Percentiles rank a stretch among this genome's conserved stretches.
Conservation (phyloP, 2,888 invertebrate species). For the Lissocephala sabroskyi region DNA sequence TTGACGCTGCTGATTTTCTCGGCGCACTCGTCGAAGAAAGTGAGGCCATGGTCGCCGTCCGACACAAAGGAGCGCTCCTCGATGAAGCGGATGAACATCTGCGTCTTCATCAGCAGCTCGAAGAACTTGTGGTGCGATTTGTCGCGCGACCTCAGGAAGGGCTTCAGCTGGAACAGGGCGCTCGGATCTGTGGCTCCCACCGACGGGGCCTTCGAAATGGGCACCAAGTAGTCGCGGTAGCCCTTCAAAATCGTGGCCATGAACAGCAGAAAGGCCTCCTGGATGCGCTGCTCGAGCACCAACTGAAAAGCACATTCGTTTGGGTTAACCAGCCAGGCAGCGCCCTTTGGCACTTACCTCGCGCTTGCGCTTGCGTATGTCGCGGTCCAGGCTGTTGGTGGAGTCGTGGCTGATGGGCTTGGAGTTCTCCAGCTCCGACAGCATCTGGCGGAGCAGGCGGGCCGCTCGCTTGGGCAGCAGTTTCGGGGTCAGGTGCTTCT, state of each 20-base stretch:
- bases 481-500: constrained; percentile 85
- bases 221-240: constrained; percentile 89
- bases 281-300: constrained; percentile 92
- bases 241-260: constrained; percentile 94
- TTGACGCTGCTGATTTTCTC: constrained; percentile 80
- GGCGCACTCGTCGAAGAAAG: constrained; percentile 97
- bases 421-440: constrained; percentile 83
- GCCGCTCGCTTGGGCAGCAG: constrained; percentile 90
- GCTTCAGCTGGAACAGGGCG: constrained; percentile 93
- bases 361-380: constrained; percentile 85
- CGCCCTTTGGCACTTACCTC: constrained; percentile 72
- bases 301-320: constrained; percentile 79
- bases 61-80: constrained; percentile 99
- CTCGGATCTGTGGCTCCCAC: constrained; percentile 95
- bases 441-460: constrained; percentile 82
- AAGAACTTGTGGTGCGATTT: constrained; percentile 93
- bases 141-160: constrained; percentile 90
- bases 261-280: constrained; percentile 96
- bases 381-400: constrained; percentile 83
- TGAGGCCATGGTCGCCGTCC: constrained; percentile 96
- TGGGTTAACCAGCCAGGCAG: too few relatives aligned
- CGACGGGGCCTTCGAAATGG: constrained; percentile 94
- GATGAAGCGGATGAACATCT: constrained; percentile 98
- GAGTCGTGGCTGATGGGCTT: constrained; percentile 73
- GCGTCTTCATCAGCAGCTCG: constrained; percentile 90